Base-by-base conservation (phyloP, 2,888 invertebrate genomes). In the Rhaphigaster nebulosa region DNA sequence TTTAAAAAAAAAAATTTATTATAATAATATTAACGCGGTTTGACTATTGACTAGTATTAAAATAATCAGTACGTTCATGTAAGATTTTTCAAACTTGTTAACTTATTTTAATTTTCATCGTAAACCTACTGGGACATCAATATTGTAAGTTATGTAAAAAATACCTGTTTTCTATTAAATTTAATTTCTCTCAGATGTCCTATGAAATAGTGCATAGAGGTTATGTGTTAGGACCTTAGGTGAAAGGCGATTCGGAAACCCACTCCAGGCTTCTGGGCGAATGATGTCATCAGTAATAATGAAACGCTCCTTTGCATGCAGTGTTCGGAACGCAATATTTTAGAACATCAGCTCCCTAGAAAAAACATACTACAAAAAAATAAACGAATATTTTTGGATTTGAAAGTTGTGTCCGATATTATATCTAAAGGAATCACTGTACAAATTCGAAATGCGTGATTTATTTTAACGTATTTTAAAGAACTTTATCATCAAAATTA, bases 201-300 rank as follows among this genome's bases (percentile, higher is more conserved):
- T 5, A 29, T 34, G 6, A 65, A 65, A 65, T 65, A 29, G 4
- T 34, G 65, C 3, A 65, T 5, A 65, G 29, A 6, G 1, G 34
- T 29, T 8, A 65, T 60, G 60, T 12, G 8, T n/a, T 60, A n/a
- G 29, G 65, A 29, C 29, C 18, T 34, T 1, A 65, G 65, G 65
- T 65, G 65, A 65, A 65, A 65, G 65, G 29, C 29, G 65, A 29
- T 65, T 65, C 29, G 29, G 18, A 65, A 65, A 65, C 65, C 15
- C 65, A 65, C 65, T 65, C 65, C 29, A 29, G 65, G 65, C 29
- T 65, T 34, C 65, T 65, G 65, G 65, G 65, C 65, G 1, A 65
- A 65, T 65, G 65, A 65, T 65, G 65, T 65, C 65, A 65, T 65
- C 65, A 34, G 29, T 29, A 65, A 65, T 65, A 15, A 65, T 65